A percentile compares a stretch with the other conserved stretches of the same genome.
Evolutionary conservation across 2,888 invertebrate species (phyloP).

Genomic region (Machimus rusticus): DNA sequence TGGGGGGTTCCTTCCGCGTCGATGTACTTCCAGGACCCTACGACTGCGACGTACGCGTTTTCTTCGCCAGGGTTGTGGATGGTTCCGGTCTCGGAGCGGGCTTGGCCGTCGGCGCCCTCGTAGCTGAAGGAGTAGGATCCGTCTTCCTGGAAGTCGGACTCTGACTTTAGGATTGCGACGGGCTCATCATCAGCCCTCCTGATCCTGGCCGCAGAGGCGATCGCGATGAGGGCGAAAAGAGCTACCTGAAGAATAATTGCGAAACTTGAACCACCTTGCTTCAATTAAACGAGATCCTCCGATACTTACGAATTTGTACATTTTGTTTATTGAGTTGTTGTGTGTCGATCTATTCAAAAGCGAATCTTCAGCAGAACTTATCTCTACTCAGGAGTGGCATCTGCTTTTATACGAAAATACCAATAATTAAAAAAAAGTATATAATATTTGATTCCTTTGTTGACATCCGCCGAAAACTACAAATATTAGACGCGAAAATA

Average conservation of each 20-base stretch:
- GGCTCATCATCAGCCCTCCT: constrained; percentile 48
- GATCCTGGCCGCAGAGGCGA: constrained; percentile 46
- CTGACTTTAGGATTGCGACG: constrained; percentile 55
- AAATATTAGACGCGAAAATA: background rate
- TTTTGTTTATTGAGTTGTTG: background rate
- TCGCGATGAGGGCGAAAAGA: constrained; percentile 21
- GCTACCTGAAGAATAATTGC: background rate
- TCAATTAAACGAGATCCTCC: background rate
- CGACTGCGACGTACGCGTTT: constrained; percentile 54
- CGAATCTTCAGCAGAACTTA: constrained; percentile 4
- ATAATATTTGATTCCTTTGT: constrained; percentile 5
- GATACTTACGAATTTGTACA: constrained; percentile 34
- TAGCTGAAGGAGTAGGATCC: constrained; percentile 55
- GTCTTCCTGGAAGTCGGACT: constrained; percentile 52
- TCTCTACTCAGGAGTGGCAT: background rate
- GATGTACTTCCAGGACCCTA: constrained; percentile 58
- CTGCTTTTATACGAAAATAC: constrained; percentile 24
- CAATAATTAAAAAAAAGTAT: constrained; percentile 5
- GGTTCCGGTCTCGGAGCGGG: constrained; percentile 54
- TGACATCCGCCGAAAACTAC: background rate
- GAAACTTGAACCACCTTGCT: background rate
- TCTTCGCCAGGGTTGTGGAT: constrained; percentile 54
- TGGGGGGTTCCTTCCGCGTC: constrained; percentile 56
- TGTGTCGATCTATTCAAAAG: background rate
- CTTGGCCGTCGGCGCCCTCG: constrained; percentile 55